Conservation (phyloP, 2,113 vertebrate species). For the Sphyrna mokarran region DNA sequence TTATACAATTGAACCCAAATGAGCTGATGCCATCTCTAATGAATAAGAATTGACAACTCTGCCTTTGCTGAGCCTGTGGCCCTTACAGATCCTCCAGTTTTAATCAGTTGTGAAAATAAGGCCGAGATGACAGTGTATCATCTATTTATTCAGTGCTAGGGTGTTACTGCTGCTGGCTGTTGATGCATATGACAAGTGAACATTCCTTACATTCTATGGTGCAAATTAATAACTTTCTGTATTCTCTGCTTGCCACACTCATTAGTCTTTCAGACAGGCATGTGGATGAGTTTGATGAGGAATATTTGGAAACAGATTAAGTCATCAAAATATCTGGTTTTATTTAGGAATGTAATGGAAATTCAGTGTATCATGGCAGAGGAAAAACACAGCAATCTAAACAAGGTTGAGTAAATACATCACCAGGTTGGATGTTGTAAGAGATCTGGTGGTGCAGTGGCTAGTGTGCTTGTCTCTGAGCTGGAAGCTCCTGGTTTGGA, state of each 20-base stretch:
- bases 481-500: neutral
- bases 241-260: neutral
- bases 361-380: neutral
- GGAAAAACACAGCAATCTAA: neutral
- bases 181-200: neutral
- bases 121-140: slow-evolving; percentile 28
- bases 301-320: slow-evolving; percentile 30
- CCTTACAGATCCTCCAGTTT: slow-evolving; percentile 9
- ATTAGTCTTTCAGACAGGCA: slow-evolving; percentile 14
- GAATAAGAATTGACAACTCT: slow-evolving; percentile 19
- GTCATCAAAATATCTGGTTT: slow-evolving; percentile 25
- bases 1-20: slow-evolving; percentile 10
- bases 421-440: neutral
- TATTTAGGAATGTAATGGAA: neutral
- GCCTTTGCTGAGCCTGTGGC: neutral
- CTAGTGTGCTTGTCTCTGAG: neutral
- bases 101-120: slow-evolving; percentile 34
- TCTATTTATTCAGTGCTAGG: slow-evolving; percentile 27
- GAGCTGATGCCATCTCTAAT: neutral
- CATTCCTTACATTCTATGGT: neutral
- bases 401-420: too few relatives aligned
- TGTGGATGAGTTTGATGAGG: neutral
- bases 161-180: neutral
- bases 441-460: neutral
- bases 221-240: slow-evolving; percentile 8